phyloP scores from a whole-genome alignment of 2,113 vertebrate genomes.

The Capra hircus region DNA sequence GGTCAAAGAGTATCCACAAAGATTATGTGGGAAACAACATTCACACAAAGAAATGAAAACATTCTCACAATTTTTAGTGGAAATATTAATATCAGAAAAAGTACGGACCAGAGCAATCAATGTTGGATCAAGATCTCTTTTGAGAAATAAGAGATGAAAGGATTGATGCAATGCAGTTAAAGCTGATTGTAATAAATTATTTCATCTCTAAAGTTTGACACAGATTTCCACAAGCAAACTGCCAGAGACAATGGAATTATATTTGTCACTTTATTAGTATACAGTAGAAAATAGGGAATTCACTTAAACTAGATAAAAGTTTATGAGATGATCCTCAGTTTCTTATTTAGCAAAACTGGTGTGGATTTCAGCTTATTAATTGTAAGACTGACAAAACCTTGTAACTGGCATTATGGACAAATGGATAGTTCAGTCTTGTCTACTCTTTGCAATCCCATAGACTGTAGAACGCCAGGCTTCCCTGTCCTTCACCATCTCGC shows the following conservation, averaged over 20 bases:
- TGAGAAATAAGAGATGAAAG: background rate
- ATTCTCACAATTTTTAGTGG: background rate
- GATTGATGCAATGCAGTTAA: background rate
- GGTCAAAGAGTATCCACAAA: background rate
- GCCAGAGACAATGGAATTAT: background rate
- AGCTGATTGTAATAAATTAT: background rate
- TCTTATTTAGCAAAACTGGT: background rate
- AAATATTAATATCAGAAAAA: background rate
- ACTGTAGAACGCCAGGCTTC: background rate
- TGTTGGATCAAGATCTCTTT: background rate
- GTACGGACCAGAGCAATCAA: background rate
- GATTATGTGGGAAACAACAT: background rate
- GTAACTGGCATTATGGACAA: no score
- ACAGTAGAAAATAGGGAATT: background rate
- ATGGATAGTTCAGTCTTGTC: background rate
- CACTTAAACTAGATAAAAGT: background rate
- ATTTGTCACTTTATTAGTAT: background rate
- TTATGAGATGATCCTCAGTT: background rate
- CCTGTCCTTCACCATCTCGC: accelerated
- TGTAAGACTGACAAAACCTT: background rate
- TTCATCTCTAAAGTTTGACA: background rate
- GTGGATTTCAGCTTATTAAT: background rate
- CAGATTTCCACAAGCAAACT: background rate
- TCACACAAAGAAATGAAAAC: background rate
- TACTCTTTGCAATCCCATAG: background rate